Conservation (phyloP, 2,888 invertebrate species). For the Melipona beecheii region DNA sequence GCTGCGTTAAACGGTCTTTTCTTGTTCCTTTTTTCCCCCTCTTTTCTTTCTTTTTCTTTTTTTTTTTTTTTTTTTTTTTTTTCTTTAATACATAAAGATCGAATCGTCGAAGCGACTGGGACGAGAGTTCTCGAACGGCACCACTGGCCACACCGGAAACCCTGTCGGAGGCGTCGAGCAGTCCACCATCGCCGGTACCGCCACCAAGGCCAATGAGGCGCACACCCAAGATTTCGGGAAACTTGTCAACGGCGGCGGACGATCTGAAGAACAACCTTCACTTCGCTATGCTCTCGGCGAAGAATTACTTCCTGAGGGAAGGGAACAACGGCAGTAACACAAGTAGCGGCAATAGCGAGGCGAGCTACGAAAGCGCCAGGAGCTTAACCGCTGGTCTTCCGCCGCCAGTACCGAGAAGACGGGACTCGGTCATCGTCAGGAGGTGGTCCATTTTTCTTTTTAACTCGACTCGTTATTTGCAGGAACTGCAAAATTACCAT, state of each 20-base stretch:
- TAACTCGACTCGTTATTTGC: background rate
- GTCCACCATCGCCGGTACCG: slow-evolving; percentile 88
- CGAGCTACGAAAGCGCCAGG: slow-evolving; percentile 80
- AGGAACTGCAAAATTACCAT: background rate
- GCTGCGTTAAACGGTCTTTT: background rate
- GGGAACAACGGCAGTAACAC: slow-evolving; percentile 78
- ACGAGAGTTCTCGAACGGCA: slow-evolving; percentile 85
- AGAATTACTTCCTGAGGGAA: slow-evolving; percentile 79
- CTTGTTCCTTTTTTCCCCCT: background rate
- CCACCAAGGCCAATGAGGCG: slow-evolving; percentile 87
- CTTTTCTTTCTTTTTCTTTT: background rate
- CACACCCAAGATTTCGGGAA: slow-evolving; percentile 88
- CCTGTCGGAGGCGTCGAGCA: slow-evolving; percentile 92
- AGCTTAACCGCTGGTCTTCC: slow-evolving; percentile 77
- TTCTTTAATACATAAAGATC: slow-evolving; percentile 44
- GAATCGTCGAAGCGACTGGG: slow-evolving; percentile 74
- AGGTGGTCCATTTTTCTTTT: slow-evolving; percentile 64
- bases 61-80: background rate
- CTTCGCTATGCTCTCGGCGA: slow-evolving; percentile 82
- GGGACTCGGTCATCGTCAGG: slow-evolving; percentile 77
- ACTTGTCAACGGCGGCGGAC: slow-evolving; percentile 88
- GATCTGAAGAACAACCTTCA: slow-evolving; percentile 86
- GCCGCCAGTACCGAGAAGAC: slow-evolving; percentile 81
- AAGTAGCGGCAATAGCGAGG: slow-evolving; percentile 81
- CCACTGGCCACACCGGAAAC: slow-evolving; percentile 94